Evolutionary conservation across 2,113 vertebrate species (phyloP).

Genomic region (Spilogale gracilis): DNA sequence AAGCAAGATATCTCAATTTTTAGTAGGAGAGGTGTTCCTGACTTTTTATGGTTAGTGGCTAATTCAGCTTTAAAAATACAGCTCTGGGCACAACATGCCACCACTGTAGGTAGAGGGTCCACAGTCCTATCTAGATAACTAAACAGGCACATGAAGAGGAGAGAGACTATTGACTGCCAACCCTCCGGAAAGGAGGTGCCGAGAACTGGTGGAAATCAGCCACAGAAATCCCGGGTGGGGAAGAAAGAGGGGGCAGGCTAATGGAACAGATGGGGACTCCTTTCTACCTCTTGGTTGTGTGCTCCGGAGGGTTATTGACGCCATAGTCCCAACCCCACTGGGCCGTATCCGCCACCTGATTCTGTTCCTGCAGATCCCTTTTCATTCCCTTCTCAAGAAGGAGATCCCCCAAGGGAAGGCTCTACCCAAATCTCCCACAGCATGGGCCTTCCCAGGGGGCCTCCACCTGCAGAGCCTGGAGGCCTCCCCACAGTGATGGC

Average conservation of each 20-base stretch:
- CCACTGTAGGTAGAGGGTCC: too few species aligned
- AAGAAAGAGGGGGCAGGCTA: rapidly evolving
- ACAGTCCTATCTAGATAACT: neutral
- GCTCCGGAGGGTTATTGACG: neutral
- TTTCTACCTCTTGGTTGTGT: neutral
- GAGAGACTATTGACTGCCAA: neutral
- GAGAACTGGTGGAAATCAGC: neutral
- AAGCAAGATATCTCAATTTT: neutral
- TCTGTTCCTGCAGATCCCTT: neutral
- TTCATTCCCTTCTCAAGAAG: neutral
- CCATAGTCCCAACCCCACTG: neutral
- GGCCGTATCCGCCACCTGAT: neutral
- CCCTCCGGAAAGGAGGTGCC: neutral
- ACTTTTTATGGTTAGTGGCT: neutral
- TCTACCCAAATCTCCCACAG: neutral
- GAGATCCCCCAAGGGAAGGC: neutral
- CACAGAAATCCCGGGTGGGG: neutral
- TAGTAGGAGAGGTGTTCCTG: neutral
- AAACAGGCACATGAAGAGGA: neutral
- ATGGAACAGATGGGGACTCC: rapidly evolving
- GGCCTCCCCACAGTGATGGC: neutral
- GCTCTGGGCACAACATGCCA: too few species aligned
- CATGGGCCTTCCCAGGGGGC: rapidly evolving
- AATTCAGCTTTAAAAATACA: neutral
- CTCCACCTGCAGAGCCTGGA: too few species aligned